phyloP scores from a whole-genome alignment of 2,797 vertebrate genomes.

The Botia almorhae region DNA sequence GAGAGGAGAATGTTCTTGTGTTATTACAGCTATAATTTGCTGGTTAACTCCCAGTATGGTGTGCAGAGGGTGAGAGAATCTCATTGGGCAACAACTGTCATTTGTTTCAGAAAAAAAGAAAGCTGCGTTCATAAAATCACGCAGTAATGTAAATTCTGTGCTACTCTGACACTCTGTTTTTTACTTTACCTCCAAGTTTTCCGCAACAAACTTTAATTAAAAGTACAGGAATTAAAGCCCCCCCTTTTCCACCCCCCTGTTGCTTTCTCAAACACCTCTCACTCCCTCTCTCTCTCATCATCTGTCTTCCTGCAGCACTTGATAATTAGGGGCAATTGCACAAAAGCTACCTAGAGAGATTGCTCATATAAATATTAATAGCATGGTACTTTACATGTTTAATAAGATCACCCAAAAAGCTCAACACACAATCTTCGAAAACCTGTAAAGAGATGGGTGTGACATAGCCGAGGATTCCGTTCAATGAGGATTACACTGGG shows the following conservation, averaged over 20 bases:
- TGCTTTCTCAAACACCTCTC: slow-evolving; percentile 2
- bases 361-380: slow-evolving; percentile 45
- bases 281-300: slow-evolving; percentile 5
- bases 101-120: slow-evolving; percentile 25
- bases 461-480: not conserved
- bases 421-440: slow-evolving; percentile 19
- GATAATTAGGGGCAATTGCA: slow-evolving; percentile 35
- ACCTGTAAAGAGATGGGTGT: not conserved
- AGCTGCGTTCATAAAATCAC: slow-evolving; percentile 18
- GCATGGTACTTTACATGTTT: slow-evolving; percentile 32
- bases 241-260: not conserved
- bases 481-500: not conserved
- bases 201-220: slow-evolving; percentile 4
- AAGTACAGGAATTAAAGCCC: slow-evolving; percentile 22
- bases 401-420: slow-evolving; percentile 9
- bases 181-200: slow-evolving; percentile 23
- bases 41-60: slow-evolving; percentile 44
- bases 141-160: slow-evolving; percentile 1
- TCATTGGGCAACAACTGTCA: slow-evolving; percentile 41
- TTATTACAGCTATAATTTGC: slow-evolving; percentile 45
- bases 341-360: slow-evolving; percentile 45
- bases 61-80: slow-evolving; percentile 12
- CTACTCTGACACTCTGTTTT: not conserved
- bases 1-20: slow-evolving; percentile 17
- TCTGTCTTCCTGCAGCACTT: slow-evolving; percentile 1